Conservation (phyloP, 2,797 vertebrate genomes). For the Anas flavirostris region DNA sequence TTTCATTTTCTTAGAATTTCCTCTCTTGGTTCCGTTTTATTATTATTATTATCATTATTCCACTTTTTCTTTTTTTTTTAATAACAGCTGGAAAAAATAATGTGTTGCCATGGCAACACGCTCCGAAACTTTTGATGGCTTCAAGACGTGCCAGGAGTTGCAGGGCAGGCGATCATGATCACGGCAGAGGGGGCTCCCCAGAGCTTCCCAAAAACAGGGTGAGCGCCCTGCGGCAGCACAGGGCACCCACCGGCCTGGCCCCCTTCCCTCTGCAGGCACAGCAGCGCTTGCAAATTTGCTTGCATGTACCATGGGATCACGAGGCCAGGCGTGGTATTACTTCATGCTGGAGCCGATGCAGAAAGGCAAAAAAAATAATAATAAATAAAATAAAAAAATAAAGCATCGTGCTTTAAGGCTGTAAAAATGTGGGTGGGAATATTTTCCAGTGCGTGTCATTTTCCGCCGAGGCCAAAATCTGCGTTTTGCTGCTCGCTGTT, state of each 20-base stretch:
- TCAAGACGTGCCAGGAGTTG: constrained; percentile 28
- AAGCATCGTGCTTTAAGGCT: neutral
- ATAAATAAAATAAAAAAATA: neutral
- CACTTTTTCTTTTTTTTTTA: constrained; percentile 6
- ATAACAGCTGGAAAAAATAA: constrained; percentile 69
- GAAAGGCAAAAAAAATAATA: neutral
- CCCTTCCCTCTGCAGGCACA: neutral
- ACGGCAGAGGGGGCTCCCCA: neutral
- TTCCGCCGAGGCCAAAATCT: constrained; percentile 18
- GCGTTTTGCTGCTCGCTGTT: neutral
- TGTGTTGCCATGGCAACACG: constrained; percentile 30
- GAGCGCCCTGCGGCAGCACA: neutral
- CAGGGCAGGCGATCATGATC: constrained; percentile 17
- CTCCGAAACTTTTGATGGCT: neutral
- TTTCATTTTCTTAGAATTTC: constrained; percentile 81
- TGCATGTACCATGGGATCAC: neutral
- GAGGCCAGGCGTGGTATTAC: neutral
- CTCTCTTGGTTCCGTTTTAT: constrained; percentile 43
- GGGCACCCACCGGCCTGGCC: neutral
- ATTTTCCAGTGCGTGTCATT: constrained; percentile 46
- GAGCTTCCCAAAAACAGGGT: constrained; percentile 2
- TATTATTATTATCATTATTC: neutral
- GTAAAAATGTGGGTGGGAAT: constrained; percentile 46
- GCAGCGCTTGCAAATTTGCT: neutral
- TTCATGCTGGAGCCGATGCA: constrained; percentile 17